phyloP scores from a whole-genome alignment of 1,140 invertebrate species.

The Telenomus remus region DNA sequence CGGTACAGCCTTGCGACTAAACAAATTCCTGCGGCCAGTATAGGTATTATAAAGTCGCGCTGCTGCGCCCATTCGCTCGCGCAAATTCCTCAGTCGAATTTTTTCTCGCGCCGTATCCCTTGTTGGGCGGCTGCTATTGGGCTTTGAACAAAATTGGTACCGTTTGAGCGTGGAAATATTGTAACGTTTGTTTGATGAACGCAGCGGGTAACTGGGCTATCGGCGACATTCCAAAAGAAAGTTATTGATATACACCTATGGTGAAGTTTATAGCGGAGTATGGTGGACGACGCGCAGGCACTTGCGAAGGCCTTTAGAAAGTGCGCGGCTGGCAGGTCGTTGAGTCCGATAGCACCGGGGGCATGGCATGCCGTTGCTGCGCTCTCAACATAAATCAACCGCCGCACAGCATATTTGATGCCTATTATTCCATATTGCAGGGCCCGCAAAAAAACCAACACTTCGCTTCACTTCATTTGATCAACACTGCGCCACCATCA shows the following conservation, averaged over 20 bases:
- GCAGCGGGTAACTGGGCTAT: too few relatives aligned
- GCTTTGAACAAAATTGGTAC: background rate
- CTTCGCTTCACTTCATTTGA: background rate
- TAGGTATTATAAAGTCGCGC: conserved; percentile 3
- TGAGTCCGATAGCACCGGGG: conserved; percentile 64
- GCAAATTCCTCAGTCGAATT: conserved; percentile 41
- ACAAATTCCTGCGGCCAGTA: conserved; percentile 57
- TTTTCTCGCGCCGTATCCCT: conserved; percentile 13
- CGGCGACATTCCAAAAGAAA: background rate
- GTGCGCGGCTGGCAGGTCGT: conserved; percentile 65
- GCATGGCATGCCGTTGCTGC: conserved; percentile 60
- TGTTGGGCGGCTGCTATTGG: too few relatives aligned
- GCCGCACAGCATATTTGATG: conserved; percentile 24
- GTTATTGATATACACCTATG: conserved; percentile 4
- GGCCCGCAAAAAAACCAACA: conserved; percentile 21
- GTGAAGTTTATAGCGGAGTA: conserved; percentile 27
- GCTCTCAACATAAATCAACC: conserved; percentile 41
- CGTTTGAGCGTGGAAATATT: background rate
- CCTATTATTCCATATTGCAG: too few relatives aligned
- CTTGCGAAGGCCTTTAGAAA: conserved; percentile 72
- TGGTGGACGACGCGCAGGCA: conserved; percentile 61
- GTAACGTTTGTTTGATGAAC: too few relatives aligned
- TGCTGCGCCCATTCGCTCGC: conserved; percentile 55
- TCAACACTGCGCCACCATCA: too few relatives aligned
- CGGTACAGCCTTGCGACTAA: conserved; percentile 45